These are phyloP conservation scores for Ceyx cyanopectus DNA, from an alignment of 2,113 vertebrate species.

Conservation along the genomic window DNA sequence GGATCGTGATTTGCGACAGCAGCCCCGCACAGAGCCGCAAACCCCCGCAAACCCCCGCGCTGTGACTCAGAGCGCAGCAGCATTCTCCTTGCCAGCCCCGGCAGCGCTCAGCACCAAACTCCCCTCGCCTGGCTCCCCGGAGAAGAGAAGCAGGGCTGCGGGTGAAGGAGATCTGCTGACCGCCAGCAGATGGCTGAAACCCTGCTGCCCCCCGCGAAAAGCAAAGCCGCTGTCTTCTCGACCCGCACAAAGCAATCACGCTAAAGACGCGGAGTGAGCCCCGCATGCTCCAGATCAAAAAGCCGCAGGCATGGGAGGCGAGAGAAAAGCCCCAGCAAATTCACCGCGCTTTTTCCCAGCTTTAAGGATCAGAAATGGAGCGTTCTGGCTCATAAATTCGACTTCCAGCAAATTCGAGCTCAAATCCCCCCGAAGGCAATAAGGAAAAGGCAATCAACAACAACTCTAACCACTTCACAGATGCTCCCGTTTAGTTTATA, in stretches of 20 bases:
- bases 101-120: neutral
- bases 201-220: neutral
- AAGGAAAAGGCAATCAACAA: conserved; percentile 55
- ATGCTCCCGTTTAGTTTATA: conserved; percentile 64
- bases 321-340: conserved; percentile 17
- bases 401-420: conserved; percentile 58
- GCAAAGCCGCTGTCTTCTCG: neutral
- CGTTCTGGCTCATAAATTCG: conserved; percentile 67
- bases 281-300: neutral
- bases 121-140: neutral
- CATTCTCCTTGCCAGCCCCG: neutral
- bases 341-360: neutral
- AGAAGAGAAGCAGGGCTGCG: neutral
- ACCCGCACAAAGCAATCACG: conserved; percentile 14
- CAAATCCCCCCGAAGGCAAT: conserved; percentile 61
- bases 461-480: conserved; percentile 70
- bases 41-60: neutral
- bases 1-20: neutral
- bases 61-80: neutral
- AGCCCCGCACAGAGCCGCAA: neutral
- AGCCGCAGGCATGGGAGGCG: neutral
- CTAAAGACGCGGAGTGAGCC: neutral
- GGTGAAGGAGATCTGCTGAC: neutral
- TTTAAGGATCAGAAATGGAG: conserved; percentile 56
- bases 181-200: neutral